Base-by-base conservation (phyloP, 2,797 vertebrate species). In the Mus spretus region DNA sequence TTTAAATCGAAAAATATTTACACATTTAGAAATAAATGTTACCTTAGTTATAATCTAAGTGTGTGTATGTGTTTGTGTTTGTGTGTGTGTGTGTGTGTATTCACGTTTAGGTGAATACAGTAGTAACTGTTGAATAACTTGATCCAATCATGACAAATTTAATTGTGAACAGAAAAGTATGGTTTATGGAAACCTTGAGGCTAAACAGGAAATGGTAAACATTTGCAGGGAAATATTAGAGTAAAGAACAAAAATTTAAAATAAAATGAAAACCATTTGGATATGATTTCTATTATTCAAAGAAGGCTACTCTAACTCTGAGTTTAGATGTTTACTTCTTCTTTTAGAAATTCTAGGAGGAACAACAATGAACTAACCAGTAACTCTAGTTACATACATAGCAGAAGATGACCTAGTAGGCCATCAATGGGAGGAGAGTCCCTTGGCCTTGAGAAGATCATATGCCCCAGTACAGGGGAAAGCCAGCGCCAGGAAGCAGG, bases 181-280 rank as follows among this genome's bases (percentile, higher is more conserved):
- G 79, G 47, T 55, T 34, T 26, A 92, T 83, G 37, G 83, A 63
- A 86, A 1, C 74, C 50, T 72, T 1, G 2, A 87, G 65, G 1
- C n/a, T 82, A 92, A 97, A 94, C 17, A 95, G 40, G 26, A 92
- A 91, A 92, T 34, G 4, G 22, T 59, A 91, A 94, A 34, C 40
- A 5, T 28, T 82, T 74, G 12, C 59, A 78, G n/a, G 67, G 61
- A 78, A 89, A 5, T 53, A 61, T 55, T 57, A 88, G 34, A 77
- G 44, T n/a, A 74, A 79, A 14, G 67, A 85, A 88, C 2, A 40
- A 70, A 74, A 24, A 37, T 22, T 37, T 72, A 37, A 70, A 77
- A 1, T 19, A 40, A 53, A 55, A 55, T 11, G 10, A 77, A 83
- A 89, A 95, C 67, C n/a, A 89, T 26, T 6, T 90, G 65, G 84